Evolutionary conservation across 1,140 invertebrate species (phyloP).

Genomic region (Drosophila sproati): DNA sequence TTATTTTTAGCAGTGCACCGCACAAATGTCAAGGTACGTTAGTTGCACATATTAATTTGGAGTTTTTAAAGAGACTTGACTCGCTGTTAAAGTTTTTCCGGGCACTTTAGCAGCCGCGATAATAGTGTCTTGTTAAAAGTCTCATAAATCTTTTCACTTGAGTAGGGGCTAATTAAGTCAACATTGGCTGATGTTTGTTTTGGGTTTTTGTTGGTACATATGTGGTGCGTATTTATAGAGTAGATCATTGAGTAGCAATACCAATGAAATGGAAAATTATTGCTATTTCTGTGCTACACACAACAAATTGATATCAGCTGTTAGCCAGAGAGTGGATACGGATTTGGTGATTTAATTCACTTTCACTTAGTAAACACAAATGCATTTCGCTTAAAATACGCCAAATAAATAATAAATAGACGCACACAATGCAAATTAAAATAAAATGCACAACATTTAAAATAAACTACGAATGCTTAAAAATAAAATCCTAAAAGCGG

Average conservation of each 20-base stretch:
- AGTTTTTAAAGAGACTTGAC: conserved; percentile 23
- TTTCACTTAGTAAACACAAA: conserved; percentile 57
- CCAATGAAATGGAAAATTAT: conserved; percentile 55
- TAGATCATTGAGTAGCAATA: conserved; percentile 12
- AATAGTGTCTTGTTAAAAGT: conserved; percentile 12
- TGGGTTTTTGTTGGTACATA: conserved; percentile 12
- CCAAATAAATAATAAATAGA: conserved; percentile 68
- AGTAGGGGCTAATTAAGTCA: conserved; percentile 67
- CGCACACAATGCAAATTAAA: conserved; percentile 50
- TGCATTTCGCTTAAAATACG: conserved; percentile 48
- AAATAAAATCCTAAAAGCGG: conserved; percentile 57
- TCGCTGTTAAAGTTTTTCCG: conserved; percentile 36
- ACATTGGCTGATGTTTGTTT: conserved; percentile 40
- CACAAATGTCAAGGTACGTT: conserved; percentile 66
- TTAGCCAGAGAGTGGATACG: conserved; percentile 22
- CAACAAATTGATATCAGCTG: conserved; percentile 42
- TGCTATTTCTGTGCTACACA: conserved; percentile 54
- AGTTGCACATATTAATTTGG: conserved; percentile 48
- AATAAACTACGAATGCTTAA: conserved; percentile 65
- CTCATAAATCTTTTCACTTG: conserved; percentile 55
- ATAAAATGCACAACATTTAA: conserved; percentile 60
- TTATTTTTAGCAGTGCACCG: conserved; percentile 17
- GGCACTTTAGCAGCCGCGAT: conserved; percentile 49
- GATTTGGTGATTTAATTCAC: conserved; percentile 37
- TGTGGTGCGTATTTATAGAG: conserved; percentile 58